Conservation (phyloP, 1,140 invertebrate species). For the Scaptomyza montana region DNA sequence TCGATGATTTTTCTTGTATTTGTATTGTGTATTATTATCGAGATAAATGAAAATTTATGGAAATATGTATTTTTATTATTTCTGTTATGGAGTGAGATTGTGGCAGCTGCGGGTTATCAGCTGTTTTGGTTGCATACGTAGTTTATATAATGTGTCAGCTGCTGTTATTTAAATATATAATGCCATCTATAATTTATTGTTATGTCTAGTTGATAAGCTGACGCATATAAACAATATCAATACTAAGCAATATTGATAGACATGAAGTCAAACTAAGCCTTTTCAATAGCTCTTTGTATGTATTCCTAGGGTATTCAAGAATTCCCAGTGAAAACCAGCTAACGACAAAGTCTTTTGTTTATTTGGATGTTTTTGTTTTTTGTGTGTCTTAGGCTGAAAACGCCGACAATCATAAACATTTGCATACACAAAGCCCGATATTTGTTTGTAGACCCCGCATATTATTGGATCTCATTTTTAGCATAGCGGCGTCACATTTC, state of each 20-base stretch:
- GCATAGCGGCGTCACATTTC: slow-evolving; percentile 72
- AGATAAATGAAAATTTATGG: slow-evolving; percentile 34
- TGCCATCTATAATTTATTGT: slow-evolving; percentile 38
- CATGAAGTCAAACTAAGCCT: not conserved
- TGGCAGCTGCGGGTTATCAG: slow-evolving; percentile 61
- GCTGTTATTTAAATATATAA: slow-evolving; percentile 37
- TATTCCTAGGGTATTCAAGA: slow-evolving; percentile 11
- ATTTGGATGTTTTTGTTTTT: slow-evolving; percentile 24
- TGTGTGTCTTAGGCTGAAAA: not conserved
- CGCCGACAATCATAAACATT: slow-evolving; percentile 67
- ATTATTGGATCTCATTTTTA: slow-evolving; percentile 46
- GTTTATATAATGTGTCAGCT: slow-evolving; percentile 37
- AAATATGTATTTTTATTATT: slow-evolving; percentile 30
- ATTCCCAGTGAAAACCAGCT: slow-evolving; percentile 13
- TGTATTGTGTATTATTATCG: slow-evolving; percentile 20
- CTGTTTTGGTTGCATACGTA: slow-evolving; percentile 4
- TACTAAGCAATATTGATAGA: slow-evolving; percentile 54
- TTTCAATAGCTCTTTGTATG: not conserved
- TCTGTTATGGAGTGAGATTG: slow-evolving; percentile 26
- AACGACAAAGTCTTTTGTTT: slow-evolving; percentile 22
- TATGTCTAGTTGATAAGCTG: slow-evolving; percentile 67
- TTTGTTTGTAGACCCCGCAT: slow-evolving; percentile 44
- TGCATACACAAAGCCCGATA: slow-evolving; percentile 62
- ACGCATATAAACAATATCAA: slow-evolving; percentile 57
- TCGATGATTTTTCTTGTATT: not conserved